phyloP scores from a whole-genome alignment of 2,113 vertebrate genomes.

The Microcebus jonahi region DNA sequence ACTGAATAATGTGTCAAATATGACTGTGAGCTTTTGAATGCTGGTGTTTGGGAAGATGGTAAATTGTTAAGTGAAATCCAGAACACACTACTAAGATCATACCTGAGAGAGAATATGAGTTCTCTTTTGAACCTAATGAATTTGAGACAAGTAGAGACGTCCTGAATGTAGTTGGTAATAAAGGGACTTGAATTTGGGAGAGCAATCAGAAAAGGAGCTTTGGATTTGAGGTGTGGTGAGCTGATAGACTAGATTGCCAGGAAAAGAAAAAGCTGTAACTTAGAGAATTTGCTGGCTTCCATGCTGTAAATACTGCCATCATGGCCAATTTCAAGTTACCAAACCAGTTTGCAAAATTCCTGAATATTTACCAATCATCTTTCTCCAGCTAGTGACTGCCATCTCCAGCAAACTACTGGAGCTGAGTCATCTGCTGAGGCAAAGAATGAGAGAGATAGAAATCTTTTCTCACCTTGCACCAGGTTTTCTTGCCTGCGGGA shows the following conservation, averaged over 20 bases:
- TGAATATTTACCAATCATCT: conserved; percentile 16
- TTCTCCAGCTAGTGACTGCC: neutral
- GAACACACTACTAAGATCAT: neutral
- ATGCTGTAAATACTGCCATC: neutral
- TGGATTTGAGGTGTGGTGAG: neutral
- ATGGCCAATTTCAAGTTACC: conserved; percentile 41
- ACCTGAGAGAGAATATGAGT: neutral
- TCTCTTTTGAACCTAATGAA: neutral
- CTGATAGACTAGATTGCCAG: neutral
- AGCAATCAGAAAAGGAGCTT: neutral
- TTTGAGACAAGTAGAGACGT: neutral
- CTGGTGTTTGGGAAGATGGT: neutral
- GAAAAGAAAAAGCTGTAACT: neutral
- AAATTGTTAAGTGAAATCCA: conserved; percentile 26
- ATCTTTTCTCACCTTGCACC: neutral
- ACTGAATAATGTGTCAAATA: neutral
- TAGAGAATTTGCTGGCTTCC: conserved; percentile 12
- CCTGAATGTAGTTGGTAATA: neutral
- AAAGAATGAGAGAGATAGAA: neutral
- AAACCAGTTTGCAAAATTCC: conserved; percentile 62
- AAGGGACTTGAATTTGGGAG: neutral
- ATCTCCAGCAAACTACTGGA: neutral
- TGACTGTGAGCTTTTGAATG: neutral
- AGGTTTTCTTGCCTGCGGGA: neutral
- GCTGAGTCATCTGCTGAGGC: neutral